Conservation (phyloP, 2,113 vertebrate species). For the Heptranchias perlo region DNA sequence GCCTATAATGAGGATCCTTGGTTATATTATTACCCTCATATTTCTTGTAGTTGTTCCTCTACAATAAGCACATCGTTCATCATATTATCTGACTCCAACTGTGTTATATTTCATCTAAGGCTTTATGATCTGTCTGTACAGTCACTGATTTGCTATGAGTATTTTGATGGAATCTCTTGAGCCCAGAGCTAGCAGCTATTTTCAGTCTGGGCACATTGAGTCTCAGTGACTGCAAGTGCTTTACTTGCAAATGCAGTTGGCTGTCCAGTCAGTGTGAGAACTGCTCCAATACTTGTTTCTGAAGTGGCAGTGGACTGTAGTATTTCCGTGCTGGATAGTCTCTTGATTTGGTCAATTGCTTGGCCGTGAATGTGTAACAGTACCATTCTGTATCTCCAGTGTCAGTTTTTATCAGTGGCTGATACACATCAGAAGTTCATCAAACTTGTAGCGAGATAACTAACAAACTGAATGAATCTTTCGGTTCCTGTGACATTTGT, state of each 20-base stretch:
- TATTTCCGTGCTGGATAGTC: background rate
- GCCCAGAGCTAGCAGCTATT: background rate
- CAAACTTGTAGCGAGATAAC: background rate
- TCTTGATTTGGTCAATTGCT: background rate
- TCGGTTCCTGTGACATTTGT: background rate
- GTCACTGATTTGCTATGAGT: too few relatives aligned
- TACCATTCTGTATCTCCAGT: background rate
- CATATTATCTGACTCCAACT: background rate
- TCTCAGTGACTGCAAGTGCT: background rate
- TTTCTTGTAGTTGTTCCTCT: background rate
- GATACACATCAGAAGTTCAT: background rate
- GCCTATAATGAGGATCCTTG: background rate
- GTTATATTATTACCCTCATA: background rate
- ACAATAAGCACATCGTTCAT: too few relatives aligned
- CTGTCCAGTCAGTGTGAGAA: background rate
- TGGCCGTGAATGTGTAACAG: background rate
- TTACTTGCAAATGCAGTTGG: background rate
- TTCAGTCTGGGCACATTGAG: background rate
- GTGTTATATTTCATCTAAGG: background rate
- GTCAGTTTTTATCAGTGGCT: background rate
- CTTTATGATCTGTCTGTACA: background rate
- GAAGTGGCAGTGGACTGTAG: background rate
- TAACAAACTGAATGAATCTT: background rate
- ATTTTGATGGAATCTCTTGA: background rate
- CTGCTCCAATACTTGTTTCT: background rate